These are phyloP conservation scores for Leptodirus hochenwartii DNA, from an alignment of 2,888 invertebrate species.

Conservation along the genomic window DNA sequence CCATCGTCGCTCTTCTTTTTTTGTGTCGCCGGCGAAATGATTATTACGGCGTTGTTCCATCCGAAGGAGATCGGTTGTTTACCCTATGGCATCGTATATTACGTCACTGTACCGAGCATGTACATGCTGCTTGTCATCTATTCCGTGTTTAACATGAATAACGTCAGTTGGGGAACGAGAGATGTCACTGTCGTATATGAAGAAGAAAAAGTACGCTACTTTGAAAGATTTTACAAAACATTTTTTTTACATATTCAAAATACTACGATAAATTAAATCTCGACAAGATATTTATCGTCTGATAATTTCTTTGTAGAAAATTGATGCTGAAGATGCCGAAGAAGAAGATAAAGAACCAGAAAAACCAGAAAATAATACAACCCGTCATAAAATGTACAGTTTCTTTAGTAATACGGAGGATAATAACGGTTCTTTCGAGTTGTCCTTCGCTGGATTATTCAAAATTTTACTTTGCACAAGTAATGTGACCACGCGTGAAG, in stretches of 20 bases:
- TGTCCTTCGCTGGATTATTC: constrained; percentile 34
- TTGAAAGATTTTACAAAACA: too few species aligned
- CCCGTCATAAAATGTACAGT: too few species aligned
- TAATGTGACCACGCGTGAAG: constrained; percentile 26
- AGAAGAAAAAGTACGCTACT: too few species aligned
- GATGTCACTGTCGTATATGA: constrained; percentile 36
- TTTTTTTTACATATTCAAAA: too few species aligned
- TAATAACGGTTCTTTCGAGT: constrained; percentile 31
- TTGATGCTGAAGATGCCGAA: background rate
- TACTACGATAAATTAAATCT: too few species aligned
- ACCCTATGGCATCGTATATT: constrained; percentile 61
- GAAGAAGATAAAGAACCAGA: constrained; percentile 6
- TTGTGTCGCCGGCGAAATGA: constrained; percentile 48
- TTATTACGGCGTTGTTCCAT: constrained; percentile 50
- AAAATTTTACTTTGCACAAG: constrained; percentile 32
- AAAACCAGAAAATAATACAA: too few species aligned
- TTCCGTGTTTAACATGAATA: constrained; percentile 82
- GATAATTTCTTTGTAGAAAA: background rate
- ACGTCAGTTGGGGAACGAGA: constrained; percentile 88
- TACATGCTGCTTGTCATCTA: constrained; percentile 84
- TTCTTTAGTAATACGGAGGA: constrained; percentile 20
- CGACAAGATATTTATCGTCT: background rate
- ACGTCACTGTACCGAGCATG: constrained; percentile 86
- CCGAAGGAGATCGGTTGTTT: constrained; percentile 63
- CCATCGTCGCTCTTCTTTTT: constrained; percentile 74